Percentiles rank a stretch among this genome's conserved stretches.
Conservation (phyloP, 2,113 vertebrate species). For the Trachemys scripta region DNA sequence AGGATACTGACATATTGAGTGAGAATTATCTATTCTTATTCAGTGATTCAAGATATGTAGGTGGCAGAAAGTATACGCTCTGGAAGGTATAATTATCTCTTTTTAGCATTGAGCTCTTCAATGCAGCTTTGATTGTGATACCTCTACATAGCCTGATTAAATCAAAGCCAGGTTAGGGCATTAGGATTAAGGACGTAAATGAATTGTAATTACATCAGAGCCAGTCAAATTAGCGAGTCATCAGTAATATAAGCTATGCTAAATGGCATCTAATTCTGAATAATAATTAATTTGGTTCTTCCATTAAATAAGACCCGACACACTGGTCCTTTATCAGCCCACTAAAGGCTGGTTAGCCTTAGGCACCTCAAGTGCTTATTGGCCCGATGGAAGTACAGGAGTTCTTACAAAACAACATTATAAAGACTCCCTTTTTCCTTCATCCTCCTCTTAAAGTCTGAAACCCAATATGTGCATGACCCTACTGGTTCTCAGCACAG, state of each 20-base stretch:
- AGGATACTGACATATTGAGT: background rate
- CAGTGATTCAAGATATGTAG: conserved; percentile 20
- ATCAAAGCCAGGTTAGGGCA: conserved; percentile 73
- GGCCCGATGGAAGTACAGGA: conserved; percentile 42
- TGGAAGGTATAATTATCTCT: conserved; percentile 59
- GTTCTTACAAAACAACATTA: conserved; percentile 7
- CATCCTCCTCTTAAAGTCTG: conserved; percentile 25
- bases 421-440: background rate
- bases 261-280: conserved; percentile 73
- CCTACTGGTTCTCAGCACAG: conserved; percentile 17
- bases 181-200: conserved; percentile 72
- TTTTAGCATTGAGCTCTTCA: conserved; percentile 48
- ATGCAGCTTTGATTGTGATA: conserved; percentile 70
- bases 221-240: conserved; percentile 68
- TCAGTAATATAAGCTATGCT: conserved; percentile 74
- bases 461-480: conserved; percentile 10
- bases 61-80: conserved; percentile 45
- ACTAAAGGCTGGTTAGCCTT: conserved; percentile 58
- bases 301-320: conserved; percentile 62
- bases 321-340: conserved; percentile 58
- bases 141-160: conserved; percentile 63
- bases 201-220: conserved; percentile 77
- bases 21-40: conserved; percentile 25
- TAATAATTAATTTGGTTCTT: conserved; percentile 74
- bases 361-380: background rate